Percentiles rank a stretch among this genome's conserved stretches.
These are phyloP conservation scores for Eleutherodactylus coqui DNA, from an alignment of 2,797 vertebrate species.

Conservation along the genomic window DNA sequence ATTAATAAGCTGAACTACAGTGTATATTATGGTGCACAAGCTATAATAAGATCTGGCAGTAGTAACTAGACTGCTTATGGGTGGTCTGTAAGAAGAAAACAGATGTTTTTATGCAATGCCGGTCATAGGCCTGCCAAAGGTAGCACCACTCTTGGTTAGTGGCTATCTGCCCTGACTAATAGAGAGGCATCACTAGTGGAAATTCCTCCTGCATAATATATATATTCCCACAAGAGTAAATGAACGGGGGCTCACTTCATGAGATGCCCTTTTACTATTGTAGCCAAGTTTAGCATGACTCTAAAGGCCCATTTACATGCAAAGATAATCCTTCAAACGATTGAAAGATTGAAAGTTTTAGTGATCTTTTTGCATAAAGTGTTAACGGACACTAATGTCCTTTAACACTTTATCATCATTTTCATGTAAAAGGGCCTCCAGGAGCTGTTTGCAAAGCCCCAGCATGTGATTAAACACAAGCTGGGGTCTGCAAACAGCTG, in stretches of 20 bases:
- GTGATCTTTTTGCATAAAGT: too few species aligned
- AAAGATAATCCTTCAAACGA: too few species aligned
- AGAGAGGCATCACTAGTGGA: too few species aligned
- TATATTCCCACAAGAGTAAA: background rate
- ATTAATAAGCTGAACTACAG: background rate
- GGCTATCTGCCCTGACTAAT: background rate
- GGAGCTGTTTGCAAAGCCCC: too few species aligned
- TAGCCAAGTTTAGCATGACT: too few species aligned
- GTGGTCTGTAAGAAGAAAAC: background rate
- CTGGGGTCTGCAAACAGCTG: too few species aligned
- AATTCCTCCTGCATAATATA: background rate
- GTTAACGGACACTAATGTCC: too few species aligned
- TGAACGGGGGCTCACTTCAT: background rate
- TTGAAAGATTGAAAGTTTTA: too few species aligned
- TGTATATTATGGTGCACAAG: background rate
- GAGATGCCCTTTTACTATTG: background rate
- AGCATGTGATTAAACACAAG: too few species aligned
- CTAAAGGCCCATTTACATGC: too few species aligned
- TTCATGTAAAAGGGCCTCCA: too few species aligned
- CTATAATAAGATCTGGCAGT: background rate
- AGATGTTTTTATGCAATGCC: background rate
- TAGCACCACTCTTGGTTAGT: background rate
- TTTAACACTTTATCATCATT: too few species aligned
- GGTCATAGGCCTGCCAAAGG: background rate
- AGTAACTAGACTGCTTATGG: background rate